Evolutionary conservation across 2,113 vertebrate genomes (phyloP).

Genomic region (Boulengerochromis microlepis): DNA sequence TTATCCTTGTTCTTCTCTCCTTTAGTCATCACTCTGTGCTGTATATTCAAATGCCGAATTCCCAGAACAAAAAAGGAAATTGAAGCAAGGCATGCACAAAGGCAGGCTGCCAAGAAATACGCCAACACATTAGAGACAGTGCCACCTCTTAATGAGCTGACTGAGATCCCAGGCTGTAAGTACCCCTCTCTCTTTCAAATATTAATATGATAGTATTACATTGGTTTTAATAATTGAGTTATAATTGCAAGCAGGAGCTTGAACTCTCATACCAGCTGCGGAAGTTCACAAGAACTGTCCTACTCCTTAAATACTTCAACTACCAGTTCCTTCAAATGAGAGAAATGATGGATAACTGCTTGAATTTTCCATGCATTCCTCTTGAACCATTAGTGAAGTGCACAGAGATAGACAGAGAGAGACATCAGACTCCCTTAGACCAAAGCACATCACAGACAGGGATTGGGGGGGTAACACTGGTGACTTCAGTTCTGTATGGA

Average conservation of each 20-base stretch:
- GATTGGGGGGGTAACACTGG: background rate
- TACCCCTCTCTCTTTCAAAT: background rate
- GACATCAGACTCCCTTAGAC: background rate
- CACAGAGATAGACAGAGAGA: background rate
- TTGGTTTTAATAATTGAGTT: background rate
- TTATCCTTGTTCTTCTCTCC: background rate
- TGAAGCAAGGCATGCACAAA: conserved; percentile 84
- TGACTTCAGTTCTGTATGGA: background rate
- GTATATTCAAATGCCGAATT: conserved; percentile 97
- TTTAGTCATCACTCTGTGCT: conserved; percentile 92
- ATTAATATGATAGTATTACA: background rate
- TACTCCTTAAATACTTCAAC: background rate
- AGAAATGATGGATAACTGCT: background rate
- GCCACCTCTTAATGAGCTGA: conserved; percentile 87
- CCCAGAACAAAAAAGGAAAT: conserved; percentile 95
- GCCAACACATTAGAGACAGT: conserved; percentile 92
- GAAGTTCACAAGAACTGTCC: background rate
- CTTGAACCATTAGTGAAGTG: background rate
- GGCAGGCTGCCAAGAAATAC: conserved; percentile 87
- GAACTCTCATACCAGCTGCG: background rate
- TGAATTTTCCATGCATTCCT: background rate
- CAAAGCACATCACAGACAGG: background rate
- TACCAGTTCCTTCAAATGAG: background rate
- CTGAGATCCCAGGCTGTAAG: conserved; percentile 84
- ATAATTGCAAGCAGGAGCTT: background rate